Evolutionary conservation across 2,888 invertebrate species (phyloP).

Genomic region (Alentia gelatinosa): DNA sequence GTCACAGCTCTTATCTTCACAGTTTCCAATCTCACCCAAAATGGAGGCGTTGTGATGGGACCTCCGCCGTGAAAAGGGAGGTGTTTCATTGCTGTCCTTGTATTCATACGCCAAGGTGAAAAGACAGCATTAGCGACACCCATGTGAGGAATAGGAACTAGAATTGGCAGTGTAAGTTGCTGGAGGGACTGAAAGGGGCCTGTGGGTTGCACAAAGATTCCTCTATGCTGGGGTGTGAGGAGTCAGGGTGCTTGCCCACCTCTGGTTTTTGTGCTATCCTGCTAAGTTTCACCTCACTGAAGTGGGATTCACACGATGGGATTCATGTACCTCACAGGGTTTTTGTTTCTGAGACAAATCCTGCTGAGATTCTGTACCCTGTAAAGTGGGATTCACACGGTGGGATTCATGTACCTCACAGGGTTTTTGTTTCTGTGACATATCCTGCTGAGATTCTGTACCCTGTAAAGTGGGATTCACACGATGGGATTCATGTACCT

Average conservation of each 20-base stretch:
- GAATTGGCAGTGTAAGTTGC: not conserved
- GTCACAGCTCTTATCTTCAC: not conserved
- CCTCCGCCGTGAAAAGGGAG: not conserved
- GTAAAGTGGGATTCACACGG: too few relatives aligned
- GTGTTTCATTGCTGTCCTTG: not conserved
- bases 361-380: too few relatives aligned
- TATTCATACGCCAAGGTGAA: not conserved
- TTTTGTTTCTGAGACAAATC: too few relatives aligned
- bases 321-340: too few relatives aligned
- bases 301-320: too few relatives aligned
- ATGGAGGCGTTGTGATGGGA: not conserved
- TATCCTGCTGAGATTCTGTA: too few relatives aligned
- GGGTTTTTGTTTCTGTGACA: too few relatives aligned
- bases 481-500: too few relatives aligned
- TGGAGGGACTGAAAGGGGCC: not conserved
- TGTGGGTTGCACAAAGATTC: not conserved
- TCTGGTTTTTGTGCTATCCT: not conserved
- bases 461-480: too few relatives aligned
- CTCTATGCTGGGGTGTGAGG: not conserved
- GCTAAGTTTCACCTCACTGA: not conserved
- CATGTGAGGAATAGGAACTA: slow-evolving; percentile 5
- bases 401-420: too few relatives aligned
- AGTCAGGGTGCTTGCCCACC: not conserved
- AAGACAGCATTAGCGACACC: not conserved
- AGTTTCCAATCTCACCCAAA: not conserved